A percentile compares a stretch with the other conserved stretches of the same genome.
Evolutionary conservation across 2,888 invertebrate genomes (phyloP).

Genomic region (Linnaemya tessellans): DNA sequence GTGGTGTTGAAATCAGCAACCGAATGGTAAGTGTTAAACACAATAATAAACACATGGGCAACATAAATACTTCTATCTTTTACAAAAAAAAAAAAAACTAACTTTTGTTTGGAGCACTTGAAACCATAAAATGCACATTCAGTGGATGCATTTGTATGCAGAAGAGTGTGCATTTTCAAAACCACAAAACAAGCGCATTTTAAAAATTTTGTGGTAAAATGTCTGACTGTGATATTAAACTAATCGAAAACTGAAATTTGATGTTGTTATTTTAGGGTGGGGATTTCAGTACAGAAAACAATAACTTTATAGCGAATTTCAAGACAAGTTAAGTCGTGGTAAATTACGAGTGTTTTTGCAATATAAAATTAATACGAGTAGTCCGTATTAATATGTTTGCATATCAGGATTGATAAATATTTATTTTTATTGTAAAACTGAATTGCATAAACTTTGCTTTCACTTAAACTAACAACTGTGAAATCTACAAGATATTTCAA

Average conservation of each 20-base stretch:
- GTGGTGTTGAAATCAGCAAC: constrained; percentile 42
- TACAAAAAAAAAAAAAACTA: not conserved
- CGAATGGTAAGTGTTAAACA: constrained; percentile 57
- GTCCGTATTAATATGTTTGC: not conserved
- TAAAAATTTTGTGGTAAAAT: constrained; percentile 4
- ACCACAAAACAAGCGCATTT: constrained; percentile 13
- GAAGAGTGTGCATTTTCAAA: constrained; percentile 1
- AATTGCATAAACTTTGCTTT: not conserved
- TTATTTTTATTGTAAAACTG: not conserved
- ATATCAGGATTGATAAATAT: not conserved
- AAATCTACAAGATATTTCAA: too few species aligned
- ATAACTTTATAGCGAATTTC: constrained; percentile 36
- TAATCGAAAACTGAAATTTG: constrained; percentile 17
- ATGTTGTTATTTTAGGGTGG: constrained; percentile 40
- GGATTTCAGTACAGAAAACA: constrained; percentile 1
- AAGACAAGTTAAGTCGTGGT: constrained; percentile 14
- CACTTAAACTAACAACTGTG: not conserved
- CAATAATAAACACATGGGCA: not conserved
- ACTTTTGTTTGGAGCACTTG: constrained; percentile 20
- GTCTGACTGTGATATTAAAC: constrained; percentile 24
- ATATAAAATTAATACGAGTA: not conserved
- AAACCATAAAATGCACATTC: constrained; percentile 19
- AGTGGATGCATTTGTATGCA: constrained; percentile 41
- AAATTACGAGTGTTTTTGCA: not conserved
- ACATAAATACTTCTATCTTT: constrained; percentile 15